phyloP scores from a whole-genome alignment of 1,140 invertebrate genomes.

The Listronotus bonariensis region DNA sequence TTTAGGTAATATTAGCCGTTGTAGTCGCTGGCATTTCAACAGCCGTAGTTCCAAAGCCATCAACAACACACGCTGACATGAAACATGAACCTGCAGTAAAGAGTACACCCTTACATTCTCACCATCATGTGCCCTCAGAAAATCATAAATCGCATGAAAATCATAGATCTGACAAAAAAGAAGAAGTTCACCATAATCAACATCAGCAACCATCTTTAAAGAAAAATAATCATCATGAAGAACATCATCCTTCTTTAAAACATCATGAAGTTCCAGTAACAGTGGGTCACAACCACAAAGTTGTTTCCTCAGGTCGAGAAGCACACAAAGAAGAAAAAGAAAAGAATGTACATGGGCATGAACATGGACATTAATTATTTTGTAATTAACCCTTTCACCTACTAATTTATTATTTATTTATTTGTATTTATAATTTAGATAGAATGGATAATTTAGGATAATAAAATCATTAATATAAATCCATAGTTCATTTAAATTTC shows the following conservation, averaged over 20 bases:
- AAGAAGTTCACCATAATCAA: neutral
- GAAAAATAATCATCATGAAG: neutral
- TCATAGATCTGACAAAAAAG: neutral
- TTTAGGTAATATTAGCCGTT: neutral
- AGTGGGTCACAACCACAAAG: neutral
- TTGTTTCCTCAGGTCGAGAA: neutral
- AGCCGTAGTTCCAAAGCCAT: constrained; percentile 2
- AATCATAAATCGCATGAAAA: neutral
- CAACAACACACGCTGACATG: neutral
- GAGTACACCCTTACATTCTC: neutral
- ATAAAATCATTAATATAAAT: too few species aligned
- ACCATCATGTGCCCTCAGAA: neutral
- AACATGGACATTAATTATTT: neutral
- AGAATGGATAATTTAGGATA: too few species aligned
- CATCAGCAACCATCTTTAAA: neutral
- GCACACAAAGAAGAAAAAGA: neutral
- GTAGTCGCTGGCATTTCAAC: neutral
- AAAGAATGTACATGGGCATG: neutral
- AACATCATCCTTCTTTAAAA: neutral
- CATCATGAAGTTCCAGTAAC: neutral
- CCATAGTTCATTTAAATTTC: too few species aligned
- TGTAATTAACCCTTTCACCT: too few species aligned
- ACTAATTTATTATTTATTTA: too few species aligned
- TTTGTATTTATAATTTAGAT: too few species aligned
- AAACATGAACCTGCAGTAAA: neutral